These are phyloP conservation scores for Holacanthella duospinosa DNA, from an alignment of 2,888 invertebrate genomes.

Conservation along the genomic window DNA sequence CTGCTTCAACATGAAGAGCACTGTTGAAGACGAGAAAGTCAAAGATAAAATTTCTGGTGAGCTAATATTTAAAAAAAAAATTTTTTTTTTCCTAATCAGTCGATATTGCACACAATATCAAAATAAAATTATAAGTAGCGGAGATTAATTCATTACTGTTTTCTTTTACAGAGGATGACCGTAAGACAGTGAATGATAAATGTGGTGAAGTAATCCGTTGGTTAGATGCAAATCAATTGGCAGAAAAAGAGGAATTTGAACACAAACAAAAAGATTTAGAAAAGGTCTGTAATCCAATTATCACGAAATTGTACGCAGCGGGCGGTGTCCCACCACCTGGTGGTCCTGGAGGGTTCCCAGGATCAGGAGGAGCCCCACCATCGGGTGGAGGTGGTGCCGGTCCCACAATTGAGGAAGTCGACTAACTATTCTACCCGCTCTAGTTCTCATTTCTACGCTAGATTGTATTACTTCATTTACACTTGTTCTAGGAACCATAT, in stretches of 20 bases:
- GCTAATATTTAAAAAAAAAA: not conserved
- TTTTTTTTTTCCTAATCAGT: too few relatives aligned
- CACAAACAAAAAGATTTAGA: constrained; percentile 64
- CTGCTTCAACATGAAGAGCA: constrained; percentile 58
- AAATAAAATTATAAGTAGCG: not conserved
- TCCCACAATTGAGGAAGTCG: constrained; percentile 37
- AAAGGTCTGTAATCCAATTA: constrained; percentile 62
- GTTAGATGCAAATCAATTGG: constrained; percentile 68
- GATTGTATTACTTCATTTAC: too few relatives aligned
- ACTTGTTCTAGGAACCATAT: too few relatives aligned
- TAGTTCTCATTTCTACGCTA: too few relatives aligned
- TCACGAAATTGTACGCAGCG: constrained; percentile 62
- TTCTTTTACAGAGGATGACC: not conserved
- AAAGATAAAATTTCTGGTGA: constrained; percentile 47
- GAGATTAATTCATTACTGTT: constrained; percentile 7
- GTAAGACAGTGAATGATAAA: not conserved
- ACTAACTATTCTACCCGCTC: constrained; percentile 27
- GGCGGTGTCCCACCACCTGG: constrained; percentile 38
- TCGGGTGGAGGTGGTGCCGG: constrained; percentile 28
- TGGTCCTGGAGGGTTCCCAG: constrained; percentile 22
- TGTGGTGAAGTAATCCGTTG: constrained; percentile 62
- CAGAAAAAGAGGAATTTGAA: constrained; percentile 66
- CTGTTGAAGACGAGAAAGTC: constrained; percentile 50
- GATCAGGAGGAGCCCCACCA: constrained; percentile 26
- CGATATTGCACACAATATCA: not conserved